Conservation (phyloP, 2,113 vertebrate genomes). For the Sorex fumeus region DNA sequence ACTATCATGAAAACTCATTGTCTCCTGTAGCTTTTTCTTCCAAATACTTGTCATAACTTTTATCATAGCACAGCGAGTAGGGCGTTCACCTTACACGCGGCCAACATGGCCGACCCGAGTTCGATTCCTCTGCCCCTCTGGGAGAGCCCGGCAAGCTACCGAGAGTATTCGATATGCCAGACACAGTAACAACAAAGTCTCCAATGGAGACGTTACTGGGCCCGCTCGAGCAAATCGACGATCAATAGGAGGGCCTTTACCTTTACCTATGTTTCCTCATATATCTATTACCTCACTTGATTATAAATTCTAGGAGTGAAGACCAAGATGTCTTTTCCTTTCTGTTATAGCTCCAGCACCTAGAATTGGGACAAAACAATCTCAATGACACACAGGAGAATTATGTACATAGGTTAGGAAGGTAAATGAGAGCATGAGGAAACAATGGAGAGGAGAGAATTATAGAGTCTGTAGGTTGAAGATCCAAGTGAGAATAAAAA, state of each 20-base stretch:
- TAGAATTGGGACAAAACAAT: slow-evolving; percentile 13
- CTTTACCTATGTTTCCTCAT: slow-evolving; percentile 39
- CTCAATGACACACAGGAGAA: not conserved
- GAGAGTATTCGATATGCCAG: too few species aligned
- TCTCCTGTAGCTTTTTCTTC: slow-evolving; percentile 25
- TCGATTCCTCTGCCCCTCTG: too few species aligned
- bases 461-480: not conserved
- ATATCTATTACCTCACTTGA: not conserved
- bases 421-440: not conserved
- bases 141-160: too few species aligned
- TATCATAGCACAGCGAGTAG: too few species aligned
- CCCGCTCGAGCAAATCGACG: too few species aligned
- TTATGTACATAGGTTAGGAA: not conserved
- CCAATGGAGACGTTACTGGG: too few species aligned
- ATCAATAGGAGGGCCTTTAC: too few species aligned
- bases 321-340: not conserved
- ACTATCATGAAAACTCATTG: slow-evolving; percentile 40
- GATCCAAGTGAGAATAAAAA: slow-evolving; percentile 7
- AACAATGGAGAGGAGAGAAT: not conserved
- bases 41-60: slow-evolving; percentile 34
- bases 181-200: too few species aligned
- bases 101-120: too few species aligned
- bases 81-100: too few species aligned
- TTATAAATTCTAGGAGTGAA: slow-evolving; percentile 18
- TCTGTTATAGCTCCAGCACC: not conserved